Base-by-base conservation (phyloP, 2,888 invertebrate genomes). In the Eupithecia dodoneata region DNA sequence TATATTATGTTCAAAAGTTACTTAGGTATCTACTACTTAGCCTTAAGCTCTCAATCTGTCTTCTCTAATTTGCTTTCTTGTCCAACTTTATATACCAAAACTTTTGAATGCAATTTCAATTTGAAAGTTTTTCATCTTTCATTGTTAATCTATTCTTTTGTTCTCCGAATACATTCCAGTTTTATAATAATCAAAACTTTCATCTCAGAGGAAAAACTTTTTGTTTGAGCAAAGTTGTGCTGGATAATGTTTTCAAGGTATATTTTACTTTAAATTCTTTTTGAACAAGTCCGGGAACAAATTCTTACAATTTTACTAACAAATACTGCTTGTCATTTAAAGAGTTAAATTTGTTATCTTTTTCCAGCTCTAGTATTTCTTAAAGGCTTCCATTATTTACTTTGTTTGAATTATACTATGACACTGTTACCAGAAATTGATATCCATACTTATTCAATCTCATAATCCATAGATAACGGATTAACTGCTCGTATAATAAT, bases 181-280 rank as follows among this genome's bases (percentile, higher is more conserved):
- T 69, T 72, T 75, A 78, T 74, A 84, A 87, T 83, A 89, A 88
- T 87, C 84, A 85, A 86, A 88, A 89, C 88, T 90, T 90, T 88
- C 18, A 18, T 63, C 63, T 30, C 30, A 82, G 85, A 81, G 82
- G 78, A 79, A 74, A 80, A 59, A 81, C 76, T 79, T 80, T 80
- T 78, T 81, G 77, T 78, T 81, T 76, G 74, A 76, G 65, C 67
- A 42, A 76, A 79, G 80, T 79, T 80, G 18, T 73, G 30, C 59
- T 69, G 1, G 41, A 65, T 45, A 75, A 52, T n/a, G 52, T 52
- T 52, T 52, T 18, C 59, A 73, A 65, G 59, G 18, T 41, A 41
- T 65, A 9, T 9, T 55, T 49, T 63, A 4, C 65, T 13, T 65
- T 65, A 41, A 13, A 13, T 65, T 41, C 41, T 41, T 65, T 65